Conservation (phyloP, 2,797 vertebrate genomes). For the Enteromius viviparus region DNA sequence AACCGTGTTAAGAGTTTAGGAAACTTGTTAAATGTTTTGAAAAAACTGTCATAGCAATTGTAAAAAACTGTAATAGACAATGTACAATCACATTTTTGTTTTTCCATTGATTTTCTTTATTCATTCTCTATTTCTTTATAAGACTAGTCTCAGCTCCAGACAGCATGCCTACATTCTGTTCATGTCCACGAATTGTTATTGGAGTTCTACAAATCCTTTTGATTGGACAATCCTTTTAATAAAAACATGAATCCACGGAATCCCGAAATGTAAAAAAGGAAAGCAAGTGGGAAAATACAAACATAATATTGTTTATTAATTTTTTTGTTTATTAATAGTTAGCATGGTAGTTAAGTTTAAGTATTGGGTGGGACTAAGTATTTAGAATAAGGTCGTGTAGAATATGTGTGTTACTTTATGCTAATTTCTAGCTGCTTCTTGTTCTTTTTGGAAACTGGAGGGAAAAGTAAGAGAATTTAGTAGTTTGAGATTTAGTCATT, state of each 20-base stretch:
- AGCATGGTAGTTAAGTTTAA: neutral
- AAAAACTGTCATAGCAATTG: too few species aligned
- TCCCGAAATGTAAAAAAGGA: neutral
- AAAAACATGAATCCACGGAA: neutral
- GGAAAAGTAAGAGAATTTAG: neutral
- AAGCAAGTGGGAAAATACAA: neutral
- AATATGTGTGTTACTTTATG: neutral
- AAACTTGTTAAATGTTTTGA: too few species aligned
- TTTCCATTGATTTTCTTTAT: neutral
- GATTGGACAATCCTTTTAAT: neutral
- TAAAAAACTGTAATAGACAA: too few species aligned
- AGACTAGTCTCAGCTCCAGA: neutral
- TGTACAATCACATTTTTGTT: neutral
- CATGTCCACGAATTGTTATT: neutral
- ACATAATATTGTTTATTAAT: neutral
- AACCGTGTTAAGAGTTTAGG: too few species aligned
- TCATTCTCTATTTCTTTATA: neutral
- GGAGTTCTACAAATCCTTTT: neutral
- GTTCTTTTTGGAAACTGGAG: neutral
- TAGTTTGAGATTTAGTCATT: neutral
- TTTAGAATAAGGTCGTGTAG: neutral
- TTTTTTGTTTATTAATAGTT: neutral
- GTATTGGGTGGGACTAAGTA: neutral
- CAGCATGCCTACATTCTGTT: neutral
- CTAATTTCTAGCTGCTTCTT: neutral